A percentile compares a stretch with the other conserved stretches of the same genome.
These are phyloP conservation scores for Pimpla rufipes DNA, from an alignment of 2,888 invertebrate genomes.

Conservation along the genomic window DNA sequence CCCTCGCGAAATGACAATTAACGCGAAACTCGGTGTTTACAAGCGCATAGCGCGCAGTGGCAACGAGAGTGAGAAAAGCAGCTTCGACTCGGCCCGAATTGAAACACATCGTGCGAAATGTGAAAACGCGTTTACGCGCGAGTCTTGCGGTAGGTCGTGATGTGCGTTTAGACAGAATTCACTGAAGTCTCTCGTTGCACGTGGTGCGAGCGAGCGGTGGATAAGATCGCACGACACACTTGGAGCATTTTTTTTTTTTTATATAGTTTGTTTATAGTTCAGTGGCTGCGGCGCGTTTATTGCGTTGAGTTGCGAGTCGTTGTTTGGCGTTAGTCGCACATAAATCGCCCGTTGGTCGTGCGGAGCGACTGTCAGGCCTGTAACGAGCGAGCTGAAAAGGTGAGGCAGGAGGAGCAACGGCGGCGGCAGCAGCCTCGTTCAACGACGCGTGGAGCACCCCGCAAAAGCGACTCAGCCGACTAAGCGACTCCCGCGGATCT, in stretches of 20 bases:
- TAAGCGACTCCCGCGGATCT: constrained; percentile 42
- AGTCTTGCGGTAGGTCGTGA: constrained; percentile 62
- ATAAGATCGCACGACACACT: constrained; percentile 23
- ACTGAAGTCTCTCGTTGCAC: constrained; percentile 18
- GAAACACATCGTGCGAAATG: constrained; percentile 64
- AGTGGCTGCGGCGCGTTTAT: not conserved
- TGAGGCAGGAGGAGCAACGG: constrained; percentile 36
- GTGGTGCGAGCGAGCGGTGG: too few species aligned
- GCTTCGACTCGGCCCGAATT: constrained; percentile 57
- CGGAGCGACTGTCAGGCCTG: constrained; percentile 44
- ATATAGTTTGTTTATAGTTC: not conserved
- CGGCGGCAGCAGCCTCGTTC: constrained; percentile 20
- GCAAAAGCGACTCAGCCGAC: constrained; percentile 44
- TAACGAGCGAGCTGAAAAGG: constrained; percentile 65
- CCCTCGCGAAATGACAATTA: not conserved
- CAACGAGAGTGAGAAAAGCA: not conserved
- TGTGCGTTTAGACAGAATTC: constrained; percentile 31
- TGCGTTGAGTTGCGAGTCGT: constrained; percentile 33
- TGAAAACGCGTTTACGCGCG: constrained; percentile 38
- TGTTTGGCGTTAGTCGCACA: constrained; percentile 51
- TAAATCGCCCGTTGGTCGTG: constrained; percentile 53
- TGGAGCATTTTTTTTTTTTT: not conserved
- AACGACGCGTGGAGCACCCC: constrained; percentile 35
- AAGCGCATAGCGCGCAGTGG: too few species aligned
- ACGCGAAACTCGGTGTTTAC: not conserved